Base-by-base conservation (phyloP, 1,140 invertebrate genomes). In the Drosophila varians region DNA sequence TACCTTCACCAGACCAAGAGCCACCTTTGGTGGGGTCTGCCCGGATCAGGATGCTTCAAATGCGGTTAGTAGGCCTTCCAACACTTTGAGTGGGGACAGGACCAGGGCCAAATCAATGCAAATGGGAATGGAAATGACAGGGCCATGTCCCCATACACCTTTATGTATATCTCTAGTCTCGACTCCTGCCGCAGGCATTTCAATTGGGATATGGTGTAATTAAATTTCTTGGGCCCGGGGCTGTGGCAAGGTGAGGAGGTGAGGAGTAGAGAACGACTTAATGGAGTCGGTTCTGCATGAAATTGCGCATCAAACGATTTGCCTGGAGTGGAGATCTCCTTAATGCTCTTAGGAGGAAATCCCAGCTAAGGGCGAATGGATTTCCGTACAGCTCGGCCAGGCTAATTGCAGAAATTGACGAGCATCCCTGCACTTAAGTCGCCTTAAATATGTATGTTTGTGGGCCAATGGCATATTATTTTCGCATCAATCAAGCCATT, bases 191-290 rank as follows among this genome's bases (percentile, higher is more conserved):
- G 43, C 21, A 52, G 43, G 43, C 53, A 54, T 42, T 42, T 56
- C 60, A 71, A 68, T 64, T 65, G 45, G 56, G 61, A 53, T 45
- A 14, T 62, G 64, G 23, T 72, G 45, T 86, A 84, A 84, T 84
- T 86, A 86, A 84, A 86, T 86, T 86, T 46, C 60, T 71, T 55
- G 47, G 58, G 74, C 70, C 78, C 26, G 19, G 26, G 51, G 57
- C 53, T 43, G 16, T 36, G 42, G n/a, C 23, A 40, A 38, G 58
- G 43, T 54, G 46, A n/a, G n/a, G n/a, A n/a, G n/a, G n/a, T n/a
- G n/a, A n/a, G n/a, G n/a, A 42, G 43, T 57, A 51, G 45, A 23
- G 16, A 26, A 58, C 54, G 40, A 38, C 51, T 57, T 84, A 83
- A 66, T 66, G 46, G 58, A 71, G 52, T 34, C 74, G 80, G 66